Evolutionary conservation across 2,888 invertebrate genomes (phyloP), one percentile per base, ranked within the genome.

Genomic region (Caenorhabditis afra): DNA sequence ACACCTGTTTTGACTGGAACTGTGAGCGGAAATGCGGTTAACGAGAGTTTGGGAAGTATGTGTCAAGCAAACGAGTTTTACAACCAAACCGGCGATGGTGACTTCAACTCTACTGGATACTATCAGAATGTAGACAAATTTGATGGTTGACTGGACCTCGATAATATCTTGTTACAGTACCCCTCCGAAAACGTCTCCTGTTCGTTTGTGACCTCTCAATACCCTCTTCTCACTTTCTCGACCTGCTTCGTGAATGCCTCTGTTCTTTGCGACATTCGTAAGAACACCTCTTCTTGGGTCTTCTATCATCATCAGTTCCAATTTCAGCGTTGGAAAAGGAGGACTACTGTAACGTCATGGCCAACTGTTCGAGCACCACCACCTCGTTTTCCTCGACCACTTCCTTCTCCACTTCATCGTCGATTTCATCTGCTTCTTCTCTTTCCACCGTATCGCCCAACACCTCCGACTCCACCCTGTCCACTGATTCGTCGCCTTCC

Each of bases 211-310:
- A 67, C 74, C 10, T 68, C 78, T 16, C 20, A 49, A 1, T 68
- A 81, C 41, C 64, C 64, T 57, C 81, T 75, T 52, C 50, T 87
- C 39, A 70, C 76, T 22, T 87, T 83, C 55, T 74, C 59, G 5
- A 59, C 64, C 8, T 87, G 87, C 70, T 18, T 62, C 11, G 77
- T 68, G 10, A 57, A 52, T 4, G 71, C 85, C 0, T 76, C 79
- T 44, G 82, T 81, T 11, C 77, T 87, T 11, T 87, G 87, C 74
- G 85, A 85, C 53, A 61, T 78, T 47, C 87, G 87, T 87, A 62
- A 58, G 79, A 37, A 23, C 16, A 50, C 18, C 20, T 8, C 14
- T 16, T n/a, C 10, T 20, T n/a, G 5, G 18, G 22, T 35, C 11
- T 20, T 18, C 11, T n/a, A 22, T 45, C 20, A n/a, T n/a, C n/a